Evolutionary conservation across 2,113 vertebrate genomes (phyloP), one percentile per base, ranked within the genome.

Genomic region (Macquaria australasica): DNA sequence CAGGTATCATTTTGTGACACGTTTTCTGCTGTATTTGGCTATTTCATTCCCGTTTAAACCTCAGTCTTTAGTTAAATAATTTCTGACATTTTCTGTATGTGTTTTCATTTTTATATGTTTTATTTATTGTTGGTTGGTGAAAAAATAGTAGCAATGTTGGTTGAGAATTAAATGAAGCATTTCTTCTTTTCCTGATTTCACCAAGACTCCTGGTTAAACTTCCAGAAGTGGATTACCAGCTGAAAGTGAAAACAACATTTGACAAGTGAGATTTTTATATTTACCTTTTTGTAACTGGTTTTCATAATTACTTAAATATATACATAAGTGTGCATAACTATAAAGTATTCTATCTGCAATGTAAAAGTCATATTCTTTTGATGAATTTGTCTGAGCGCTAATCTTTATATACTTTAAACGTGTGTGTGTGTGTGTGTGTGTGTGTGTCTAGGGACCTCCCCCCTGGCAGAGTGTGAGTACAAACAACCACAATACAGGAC

Each of bases 171-270:
- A 69, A 8, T 34, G 0, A 3, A 10, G 9, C 51, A 23, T 5
- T 34, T 5, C 37, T 31, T 23, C 39, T 70, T 20, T 56, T 81
- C 48, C 34, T 79, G n/a, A 60, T 34, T 53, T 85, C 92, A 93
- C 18, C 8, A 91, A 99, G 98, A 92, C 95, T 99, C 82, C 90
- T 99, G 88, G 98, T 99, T 90, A 99, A 98, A 93, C 94, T 99
- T 66, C 97, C 98, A 55, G 98, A 99, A 79, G 95, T 99, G 81
- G 99, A 99, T 94, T 99, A 98, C 93, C 98, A 99, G 92, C 96
- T 99, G 72, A 98, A 97, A 93, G 98, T 99, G 83, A 99, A 98
- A 95, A 98, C 97, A 75, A 97, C 96, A 75, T 98, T 99, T 93
- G 98, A 99, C 96, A 99, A 97, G 98, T 99, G 95, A 96, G 97